A percentile compares a stretch with the other conserved stretches of the same genome.
These are phyloP conservation scores for Hyles lineata DNA, from an alignment of 2,888 invertebrate species.

Conservation along the genomic window DNA sequence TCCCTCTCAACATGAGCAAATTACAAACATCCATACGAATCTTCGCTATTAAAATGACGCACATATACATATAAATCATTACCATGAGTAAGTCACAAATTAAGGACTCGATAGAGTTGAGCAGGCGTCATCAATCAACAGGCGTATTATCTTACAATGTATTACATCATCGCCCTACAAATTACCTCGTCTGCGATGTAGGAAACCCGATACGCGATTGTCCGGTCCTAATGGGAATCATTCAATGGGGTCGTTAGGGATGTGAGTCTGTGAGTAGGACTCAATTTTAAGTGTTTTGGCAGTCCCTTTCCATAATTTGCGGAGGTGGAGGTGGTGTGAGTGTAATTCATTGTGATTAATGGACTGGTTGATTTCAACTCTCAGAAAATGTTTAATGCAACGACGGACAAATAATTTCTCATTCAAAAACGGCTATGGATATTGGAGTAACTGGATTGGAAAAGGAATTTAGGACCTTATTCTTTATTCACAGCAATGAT, in stretches of 20 bases:
- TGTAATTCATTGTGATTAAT: neutral
- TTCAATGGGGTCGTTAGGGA: constrained; percentile 13
- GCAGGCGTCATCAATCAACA: constrained; percentile 6
- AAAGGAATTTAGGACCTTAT: too few species aligned
- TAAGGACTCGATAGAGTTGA: neutral
- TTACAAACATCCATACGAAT: neutral
- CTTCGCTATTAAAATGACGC: neutral
- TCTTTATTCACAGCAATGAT: too few species aligned
- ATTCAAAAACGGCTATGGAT: too few species aligned
- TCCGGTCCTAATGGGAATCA: constrained; percentile 14
- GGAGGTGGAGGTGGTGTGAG: neutral
- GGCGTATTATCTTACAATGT: constrained; percentile 12
- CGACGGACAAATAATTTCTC: too few species aligned
- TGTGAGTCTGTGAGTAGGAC: neutral
- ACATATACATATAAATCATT: neutral
- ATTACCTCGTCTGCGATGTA: constrained; percentile 3
- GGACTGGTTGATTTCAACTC: too few species aligned
- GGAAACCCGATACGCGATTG: constrained; percentile 19
- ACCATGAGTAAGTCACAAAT: constrained; percentile 10
- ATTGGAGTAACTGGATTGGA: too few species aligned
- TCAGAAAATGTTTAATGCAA: too few species aligned
- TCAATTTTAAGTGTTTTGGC: neutral
- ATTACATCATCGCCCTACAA: constrained; percentile 25
- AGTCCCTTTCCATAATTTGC: neutral
- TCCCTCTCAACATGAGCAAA: neutral